A percentile compares a stretch with the other conserved stretches of the same genome.
Conservation (phyloP, 2,113 vertebrate genomes). For the Chlorodrepanis virens region DNA sequence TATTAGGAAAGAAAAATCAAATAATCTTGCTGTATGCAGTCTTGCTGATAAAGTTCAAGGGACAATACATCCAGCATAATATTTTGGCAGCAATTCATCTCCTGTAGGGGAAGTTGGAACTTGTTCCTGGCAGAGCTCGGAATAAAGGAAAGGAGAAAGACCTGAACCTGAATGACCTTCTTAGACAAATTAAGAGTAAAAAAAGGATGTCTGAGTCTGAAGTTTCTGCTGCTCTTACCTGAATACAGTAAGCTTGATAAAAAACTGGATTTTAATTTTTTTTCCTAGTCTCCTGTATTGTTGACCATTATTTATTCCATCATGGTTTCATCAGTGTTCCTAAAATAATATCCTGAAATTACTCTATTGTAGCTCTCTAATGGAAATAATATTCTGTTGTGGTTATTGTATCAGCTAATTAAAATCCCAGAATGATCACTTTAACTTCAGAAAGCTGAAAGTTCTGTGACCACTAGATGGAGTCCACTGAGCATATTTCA, state of each 20-base stretch:
- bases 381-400: not conserved
- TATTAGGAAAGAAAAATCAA: not conserved
- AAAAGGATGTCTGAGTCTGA: not conserved
- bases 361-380: not conserved
- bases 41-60: not conserved
- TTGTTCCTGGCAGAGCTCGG: not conserved
- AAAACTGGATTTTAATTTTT: not conserved
- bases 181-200: not conserved
- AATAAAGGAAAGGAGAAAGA: slow-evolving; percentile 6
- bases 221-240: not conserved
- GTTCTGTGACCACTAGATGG: slow-evolving; percentile 57
- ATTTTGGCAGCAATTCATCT: not conserved
- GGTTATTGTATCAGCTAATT: not conserved
- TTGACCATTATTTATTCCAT: not conserved
- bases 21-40: not conserved
- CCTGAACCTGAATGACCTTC: not conserved
- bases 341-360: not conserved
- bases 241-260: not conserved
- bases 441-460: not conserved
- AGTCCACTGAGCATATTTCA: slow-evolving; percentile 30
- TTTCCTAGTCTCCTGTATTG: not conserved
- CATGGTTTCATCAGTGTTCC: not conserved
- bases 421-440: not conserved
- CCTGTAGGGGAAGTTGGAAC: not conserved
- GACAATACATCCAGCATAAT: not conserved